Evolutionary conservation across 2,888 invertebrate species (phyloP), one percentile per base, ranked within the genome.

Genomic region (Mythimna lalbum): DNA sequence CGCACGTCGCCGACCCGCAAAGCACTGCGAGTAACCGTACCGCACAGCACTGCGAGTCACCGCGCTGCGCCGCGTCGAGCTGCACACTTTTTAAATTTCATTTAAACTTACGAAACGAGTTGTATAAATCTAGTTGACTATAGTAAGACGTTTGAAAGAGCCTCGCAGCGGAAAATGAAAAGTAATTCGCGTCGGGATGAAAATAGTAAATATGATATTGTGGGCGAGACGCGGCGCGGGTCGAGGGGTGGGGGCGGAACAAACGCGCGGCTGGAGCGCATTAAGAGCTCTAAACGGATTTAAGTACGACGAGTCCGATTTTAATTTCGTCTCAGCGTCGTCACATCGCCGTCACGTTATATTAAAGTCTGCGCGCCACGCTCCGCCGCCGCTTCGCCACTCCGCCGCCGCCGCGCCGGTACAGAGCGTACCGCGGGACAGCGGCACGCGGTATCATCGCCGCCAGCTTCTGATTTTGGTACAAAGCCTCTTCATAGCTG

Each of bases 191-290:
- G 68, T 70, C 76, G 68, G 69, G 84, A 87, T 85, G 85, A 87
- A 87, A 88, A 86, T 88, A 86, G 83, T 88, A 88, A 89, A 87
- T 87, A 87, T 85, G 59, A 87, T 82, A 85, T 84, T 79, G 80
- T 75, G 76, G 67, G 49, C 63, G 70, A 79, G 53, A 63, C 36
- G 33, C 63, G 67, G 36, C 10, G 19, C 64, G 63, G 69, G 6
- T 67, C 56, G 63, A 65, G 17, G 59, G 47, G 36, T 27, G 53
- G 10, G 14, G 14, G 23, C 47, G 68, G 69, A 53, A 74, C 66
- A 73, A 80, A 68, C 61, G 60, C 69, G 60, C 63, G 55, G 59
- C 66, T 80, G 65, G 69, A 80, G 73, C 82, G 84, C 83, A 86
- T 86, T 87, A 86, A 86, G 76, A 88, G 87, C 86, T 85, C 78